phyloP scores from a whole-genome alignment of 2,888 invertebrate genomes.

The Athalia circularis region DNA sequence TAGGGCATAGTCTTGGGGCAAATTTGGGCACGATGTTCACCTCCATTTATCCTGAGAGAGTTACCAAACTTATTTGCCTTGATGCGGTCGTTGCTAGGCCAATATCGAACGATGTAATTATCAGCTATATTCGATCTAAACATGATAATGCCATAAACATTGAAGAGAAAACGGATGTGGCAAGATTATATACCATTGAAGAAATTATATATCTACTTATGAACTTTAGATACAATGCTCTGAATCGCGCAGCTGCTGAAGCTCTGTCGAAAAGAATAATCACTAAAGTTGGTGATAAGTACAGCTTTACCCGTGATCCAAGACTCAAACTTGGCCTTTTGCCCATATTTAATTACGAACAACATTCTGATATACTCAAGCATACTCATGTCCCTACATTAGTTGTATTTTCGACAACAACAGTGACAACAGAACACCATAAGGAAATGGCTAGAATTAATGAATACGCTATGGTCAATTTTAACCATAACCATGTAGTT shows the following conservation, averaged over 20 bases:
- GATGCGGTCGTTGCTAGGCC: constrained; percentile 70
- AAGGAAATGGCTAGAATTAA: not conserved
- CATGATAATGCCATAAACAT: constrained; percentile 70
- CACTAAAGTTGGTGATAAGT: constrained; percentile 72
- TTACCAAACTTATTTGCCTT: constrained; percentile 73
- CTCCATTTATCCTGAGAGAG: constrained; percentile 71
- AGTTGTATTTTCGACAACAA: constrained; percentile 44
- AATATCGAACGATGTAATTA: constrained; percentile 56
- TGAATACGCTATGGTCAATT: not conserved
- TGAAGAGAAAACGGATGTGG: constrained; percentile 60
- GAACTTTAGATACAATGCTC: constrained; percentile 68
- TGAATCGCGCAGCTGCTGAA: constrained; percentile 75
- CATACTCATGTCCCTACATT: constrained; percentile 53
- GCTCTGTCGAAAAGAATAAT: constrained; percentile 75
- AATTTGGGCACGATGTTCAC: constrained; percentile 71
- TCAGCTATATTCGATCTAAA: constrained; percentile 65
- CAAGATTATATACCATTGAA: constrained; percentile 72
- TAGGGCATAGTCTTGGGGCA: constrained; percentile 76
- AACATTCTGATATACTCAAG: constrained; percentile 46
- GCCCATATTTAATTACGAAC: constrained; percentile 57
- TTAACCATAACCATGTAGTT: constrained; percentile 60
- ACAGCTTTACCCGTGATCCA: constrained; percentile 77
- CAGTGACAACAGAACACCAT: no score
- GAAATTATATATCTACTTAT: constrained; percentile 75
- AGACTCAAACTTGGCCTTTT: constrained; percentile 71